A percentile compares a stretch with the other conserved stretches of the same genome.
Evolutionary conservation across 2,797 vertebrate genomes (phyloP).

Genomic region (Oreonectes daqikongensis): DNA sequence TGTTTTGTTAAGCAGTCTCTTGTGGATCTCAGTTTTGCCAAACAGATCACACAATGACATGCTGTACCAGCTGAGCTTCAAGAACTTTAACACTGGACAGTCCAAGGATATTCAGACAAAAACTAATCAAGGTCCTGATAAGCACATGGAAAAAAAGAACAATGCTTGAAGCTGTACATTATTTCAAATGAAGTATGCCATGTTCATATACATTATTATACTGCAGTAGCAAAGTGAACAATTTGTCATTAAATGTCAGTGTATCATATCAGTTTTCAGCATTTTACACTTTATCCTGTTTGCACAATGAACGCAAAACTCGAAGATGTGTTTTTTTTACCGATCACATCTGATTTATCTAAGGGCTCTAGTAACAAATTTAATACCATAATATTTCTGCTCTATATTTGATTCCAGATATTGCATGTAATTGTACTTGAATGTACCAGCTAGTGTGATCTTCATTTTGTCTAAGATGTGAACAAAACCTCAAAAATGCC

Average conservation of each 20-base stretch:
- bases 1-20: background rate
- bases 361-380: conserved; percentile 44
- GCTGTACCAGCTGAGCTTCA: background rate
- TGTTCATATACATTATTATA: background rate
- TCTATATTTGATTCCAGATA: conserved; percentile 24
- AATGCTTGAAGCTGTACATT: conserved; percentile 20
- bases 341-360: conserved; percentile 22
- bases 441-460: background rate
- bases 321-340: conserved; percentile 31
- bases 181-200: conserved; percentile 1
- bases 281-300: conserved; percentile 8
- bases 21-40: background rate
- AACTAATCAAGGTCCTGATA: background rate
- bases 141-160: conserved; percentile 15
- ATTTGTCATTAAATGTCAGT: background rate
- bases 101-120: conserved; percentile 1
- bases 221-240: background rate
- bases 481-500: conserved; percentile 29
- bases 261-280: background rate
- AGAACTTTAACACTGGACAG: background rate
- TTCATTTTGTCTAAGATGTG: background rate
- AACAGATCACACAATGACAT: background rate
- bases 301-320: conserved; percentile 46
- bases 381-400: conserved; percentile 24
- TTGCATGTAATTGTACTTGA: conserved; percentile 41